Evolutionary conservation across 2,113 vertebrate species (phyloP).

Genomic region (Hydrolagus affinis): DNA sequence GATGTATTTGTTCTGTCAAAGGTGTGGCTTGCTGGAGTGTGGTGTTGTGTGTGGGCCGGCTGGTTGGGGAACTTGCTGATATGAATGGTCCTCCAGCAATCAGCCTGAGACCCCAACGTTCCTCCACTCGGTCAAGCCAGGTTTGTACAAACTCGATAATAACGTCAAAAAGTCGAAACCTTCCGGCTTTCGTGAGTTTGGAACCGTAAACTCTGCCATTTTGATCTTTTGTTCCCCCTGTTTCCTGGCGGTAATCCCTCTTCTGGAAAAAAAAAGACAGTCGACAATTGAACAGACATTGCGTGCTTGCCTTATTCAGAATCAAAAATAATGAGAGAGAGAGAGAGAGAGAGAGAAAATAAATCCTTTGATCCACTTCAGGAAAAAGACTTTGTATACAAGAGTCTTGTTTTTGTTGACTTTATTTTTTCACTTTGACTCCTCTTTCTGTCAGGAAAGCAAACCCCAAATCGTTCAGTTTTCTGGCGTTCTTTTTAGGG

Average conservation of each 20-base stretch:
- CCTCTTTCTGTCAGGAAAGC: background rate
- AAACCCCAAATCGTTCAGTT: background rate
- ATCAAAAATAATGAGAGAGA: constrained; percentile 33
- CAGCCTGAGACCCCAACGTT: background rate
- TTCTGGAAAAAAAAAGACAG: constrained; percentile 33
- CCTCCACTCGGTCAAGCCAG: constrained; percentile 24
- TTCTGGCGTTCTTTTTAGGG: background rate
- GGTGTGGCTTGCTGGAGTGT: too few species aligned
- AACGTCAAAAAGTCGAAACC: constrained; percentile 30
- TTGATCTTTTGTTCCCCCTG: constrained; percentile 39
- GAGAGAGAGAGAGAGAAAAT: too few species aligned
- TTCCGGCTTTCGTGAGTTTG: constrained; percentile 34
- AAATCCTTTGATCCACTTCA: constrained; percentile 28
- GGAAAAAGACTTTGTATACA: constrained; percentile 10
- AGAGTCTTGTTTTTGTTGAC: background rate
- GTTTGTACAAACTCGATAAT: constrained; percentile 33
- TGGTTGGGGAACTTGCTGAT: background rate
- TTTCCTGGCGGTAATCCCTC: constrained; percentile 40
- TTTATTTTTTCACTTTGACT: constrained; percentile 2
- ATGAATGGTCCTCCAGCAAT: background rate
- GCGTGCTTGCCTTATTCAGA: background rate
- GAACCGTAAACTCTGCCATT: constrained; percentile 35
- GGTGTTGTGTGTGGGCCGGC: too few species aligned
- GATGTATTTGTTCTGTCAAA: too few species aligned
- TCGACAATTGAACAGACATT: constrained; percentile 30